Conservation (phyloP, 2,888 invertebrate genomes). For the Boloria euphrosyne region DNA sequence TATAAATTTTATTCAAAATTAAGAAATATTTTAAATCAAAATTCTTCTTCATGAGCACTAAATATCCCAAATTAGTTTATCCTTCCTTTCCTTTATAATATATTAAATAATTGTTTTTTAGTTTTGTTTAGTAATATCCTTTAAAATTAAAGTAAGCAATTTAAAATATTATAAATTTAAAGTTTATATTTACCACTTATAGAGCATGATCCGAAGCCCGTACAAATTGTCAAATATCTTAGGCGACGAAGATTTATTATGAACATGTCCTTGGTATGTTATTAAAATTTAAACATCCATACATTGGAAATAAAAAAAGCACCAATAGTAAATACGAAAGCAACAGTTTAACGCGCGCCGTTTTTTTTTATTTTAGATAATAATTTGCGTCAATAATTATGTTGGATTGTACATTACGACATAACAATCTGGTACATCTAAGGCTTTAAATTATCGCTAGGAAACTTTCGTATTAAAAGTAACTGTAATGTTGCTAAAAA, state of each 20-base stretch:
- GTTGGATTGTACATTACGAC: slow-evolving; percentile 24
- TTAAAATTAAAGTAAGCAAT: too few species aligned
- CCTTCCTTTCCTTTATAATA: too few species aligned
- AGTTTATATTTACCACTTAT: slow-evolving; percentile 63
- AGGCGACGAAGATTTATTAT: slow-evolving; percentile 72
- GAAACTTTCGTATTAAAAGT: not conserved
- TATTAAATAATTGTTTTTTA: too few species aligned
- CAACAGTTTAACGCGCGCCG: slow-evolving; percentile 33
- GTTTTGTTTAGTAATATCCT: too few species aligned
- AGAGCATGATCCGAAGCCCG: slow-evolving; percentile 71
- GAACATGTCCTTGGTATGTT: slow-evolving; percentile 79
- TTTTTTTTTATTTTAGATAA: slow-evolving; percentile 30
- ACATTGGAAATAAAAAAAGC: slow-evolving; percentile 56
- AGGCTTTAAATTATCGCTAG: not conserved
- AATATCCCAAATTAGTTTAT: too few species aligned
- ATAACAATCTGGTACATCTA: slow-evolving; percentile 9
- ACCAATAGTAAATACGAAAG: slow-evolving; percentile 28
- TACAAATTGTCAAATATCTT: slow-evolving; percentile 70
- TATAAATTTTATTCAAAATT: too few species aligned
- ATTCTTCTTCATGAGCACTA: too few species aligned
- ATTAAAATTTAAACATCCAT: slow-evolving; percentile 63
- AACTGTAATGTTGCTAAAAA: slow-evolving; percentile 7
- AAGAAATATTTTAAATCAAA: too few species aligned
- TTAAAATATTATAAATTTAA: slow-evolving; percentile 2
- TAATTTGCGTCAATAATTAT: slow-evolving; percentile 39